phyloP scores from a whole-genome alignment of 2,888 invertebrate species.

The Ellobium chinense region DNA sequence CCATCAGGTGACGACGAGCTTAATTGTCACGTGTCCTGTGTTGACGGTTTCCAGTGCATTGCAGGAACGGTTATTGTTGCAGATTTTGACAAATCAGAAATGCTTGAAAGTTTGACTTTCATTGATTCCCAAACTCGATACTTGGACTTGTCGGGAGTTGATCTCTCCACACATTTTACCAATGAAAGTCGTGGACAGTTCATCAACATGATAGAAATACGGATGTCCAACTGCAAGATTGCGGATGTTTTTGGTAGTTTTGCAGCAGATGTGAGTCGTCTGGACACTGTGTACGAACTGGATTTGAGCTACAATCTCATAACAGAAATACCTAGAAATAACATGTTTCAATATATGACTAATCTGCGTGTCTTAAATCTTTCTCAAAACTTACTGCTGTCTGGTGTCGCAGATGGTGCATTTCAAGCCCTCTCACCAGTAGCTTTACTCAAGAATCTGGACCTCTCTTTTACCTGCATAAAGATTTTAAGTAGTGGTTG shows the following conservation, averaged over 20 bases:
- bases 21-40: constrained; percentile 1
- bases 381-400: neutral
- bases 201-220: neutral
- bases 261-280: neutral
- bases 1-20: constrained; percentile 14
- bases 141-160: constrained; percentile 18
- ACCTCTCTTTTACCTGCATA: constrained; percentile 18
- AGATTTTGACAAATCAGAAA: neutral
- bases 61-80: neutral
- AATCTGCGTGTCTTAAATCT: constrained; percentile 12
- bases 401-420: neutral
- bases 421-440: neutral
- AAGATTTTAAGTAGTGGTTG: neutral
- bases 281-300: neutral
- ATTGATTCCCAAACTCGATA: neutral
- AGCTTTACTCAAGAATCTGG: neutral
- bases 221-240: neutral
- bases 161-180: neutral
- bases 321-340: neutral
- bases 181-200: neutral
- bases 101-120: neutral
- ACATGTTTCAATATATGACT: constrained; percentile 8
- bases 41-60: constrained; percentile 1
- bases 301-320: constrained; percentile 13
- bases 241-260: neutral